Conservation (phyloP, 1,140 invertebrate genomes). For the Aphis gossypii region DNA sequence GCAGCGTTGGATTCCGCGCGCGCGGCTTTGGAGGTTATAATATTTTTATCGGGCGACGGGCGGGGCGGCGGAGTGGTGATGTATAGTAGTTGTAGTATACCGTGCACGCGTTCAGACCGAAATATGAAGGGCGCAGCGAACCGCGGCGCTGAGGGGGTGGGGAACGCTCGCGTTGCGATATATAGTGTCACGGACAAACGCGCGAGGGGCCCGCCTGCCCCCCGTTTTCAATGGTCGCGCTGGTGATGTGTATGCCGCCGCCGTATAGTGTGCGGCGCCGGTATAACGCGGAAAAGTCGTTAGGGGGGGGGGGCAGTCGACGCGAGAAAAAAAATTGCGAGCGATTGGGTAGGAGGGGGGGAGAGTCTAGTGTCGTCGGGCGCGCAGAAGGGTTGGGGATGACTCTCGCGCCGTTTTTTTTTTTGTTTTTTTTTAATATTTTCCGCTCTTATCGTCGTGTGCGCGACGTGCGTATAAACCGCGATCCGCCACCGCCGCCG, state of each 20-base stretch:
- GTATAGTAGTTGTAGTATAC: background rate
- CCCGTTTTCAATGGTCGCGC: too few species aligned
- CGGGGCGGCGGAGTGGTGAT: background rate
- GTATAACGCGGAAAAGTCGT: too few species aligned
- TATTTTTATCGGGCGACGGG: background rate
- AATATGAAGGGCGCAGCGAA: slow-evolving; percentile 3
- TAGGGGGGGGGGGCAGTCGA: background rate
- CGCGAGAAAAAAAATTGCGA: background rate
- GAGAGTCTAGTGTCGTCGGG: background rate
- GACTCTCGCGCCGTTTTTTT: background rate
- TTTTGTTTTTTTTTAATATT: too few species aligned
- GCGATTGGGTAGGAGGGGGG: rapidly evolving
- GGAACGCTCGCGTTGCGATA: background rate
- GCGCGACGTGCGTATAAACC: background rate
- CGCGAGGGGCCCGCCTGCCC: background rate
- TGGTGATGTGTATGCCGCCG: background rate
- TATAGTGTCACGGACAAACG: slow-evolving; percentile 30
- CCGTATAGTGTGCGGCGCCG: too few species aligned
- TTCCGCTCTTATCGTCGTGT: background rate
- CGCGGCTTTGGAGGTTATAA: background rate
- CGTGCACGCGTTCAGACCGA: background rate
- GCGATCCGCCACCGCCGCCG: background rate
- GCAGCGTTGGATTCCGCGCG: background rate
- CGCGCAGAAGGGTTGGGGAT: background rate
- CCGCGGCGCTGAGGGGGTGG: too few species aligned